Base-by-base conservation (phyloP, 2,888 invertebrate genomes). In the Microctonus hyperodae region DNA sequence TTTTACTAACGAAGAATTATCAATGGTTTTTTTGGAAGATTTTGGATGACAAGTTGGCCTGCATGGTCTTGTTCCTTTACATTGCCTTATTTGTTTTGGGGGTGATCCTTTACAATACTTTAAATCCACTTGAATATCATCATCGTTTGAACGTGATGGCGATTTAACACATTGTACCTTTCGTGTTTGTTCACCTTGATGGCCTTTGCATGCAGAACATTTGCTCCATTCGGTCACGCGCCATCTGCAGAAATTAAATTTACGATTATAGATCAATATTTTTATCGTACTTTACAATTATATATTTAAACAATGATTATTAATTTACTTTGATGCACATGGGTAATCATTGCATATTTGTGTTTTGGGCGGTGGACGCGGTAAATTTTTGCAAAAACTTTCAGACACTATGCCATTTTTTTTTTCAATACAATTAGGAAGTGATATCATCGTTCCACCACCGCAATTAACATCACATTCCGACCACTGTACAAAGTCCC, bases 401-500 rank as follows among this genome's bases (percentile, higher is more conserved):
- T 85, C 81, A 64, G 87, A 87, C 1, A 91, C 90, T 69, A 86
- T 83, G 0, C 90, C 90, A 2, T 85, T 85, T 72, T 86, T 85
- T 65, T 86, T 85, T 76, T 90, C 90, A 16, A 88, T 81, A 79
- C 91, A 91, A 2, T 85, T 81, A 20, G 88, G 84, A 67, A 86
- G 84, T 0, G 88, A 75, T 5, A 76, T 65, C 85, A 88, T 89
- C 68, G 88, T 86, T 51, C 95, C 96, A 69, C 90, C 89, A 9
- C 94, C 95, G 84, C 96, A 96, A 16, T 89, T 88, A 0, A 87
- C 88, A 48, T 86, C 88, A 83, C 95, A 96, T 16, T 90, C 87
- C 5, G 91, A 89, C 95, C 95, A 96, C 71, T 92, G 91, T 20
- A 91, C 87, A 74, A 92, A 87, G 57, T 91, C 88, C 93, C 95